These are phyloP conservation scores for Grapholita molesta DNA, from an alignment of 1,140 invertebrate species.

Conservation along the genomic window DNA sequence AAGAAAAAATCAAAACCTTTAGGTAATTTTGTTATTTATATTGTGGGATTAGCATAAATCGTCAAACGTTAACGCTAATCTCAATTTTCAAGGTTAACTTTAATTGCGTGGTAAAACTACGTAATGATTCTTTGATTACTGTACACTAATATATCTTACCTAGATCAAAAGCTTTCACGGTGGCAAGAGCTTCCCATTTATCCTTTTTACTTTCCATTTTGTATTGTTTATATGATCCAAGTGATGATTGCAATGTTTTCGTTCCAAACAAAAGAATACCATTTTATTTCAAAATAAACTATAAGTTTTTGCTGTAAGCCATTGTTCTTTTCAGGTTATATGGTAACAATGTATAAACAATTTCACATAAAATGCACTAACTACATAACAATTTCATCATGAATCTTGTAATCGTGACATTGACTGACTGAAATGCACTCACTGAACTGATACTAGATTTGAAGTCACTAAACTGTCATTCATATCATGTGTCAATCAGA, in stretches of 20 bases:
- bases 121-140: neutral
- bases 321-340: neutral
- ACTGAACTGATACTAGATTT: too few species aligned
- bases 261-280: conserved; percentile 39
- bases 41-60: neutral
- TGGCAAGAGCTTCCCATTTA: conserved; percentile 64
- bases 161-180: conserved; percentile 65
- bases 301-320: conserved; percentile 26
- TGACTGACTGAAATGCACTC: too few species aligned
- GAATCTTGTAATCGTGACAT: too few species aligned
- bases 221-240: conserved; percentile 28
- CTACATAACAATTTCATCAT: conserved; percentile 2
- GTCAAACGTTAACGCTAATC: neutral
- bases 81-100: neutral
- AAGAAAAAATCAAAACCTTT: neutral
- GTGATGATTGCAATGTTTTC: conserved; percentile 54
- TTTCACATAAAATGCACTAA: neutral
- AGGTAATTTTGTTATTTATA: neutral
- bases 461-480: too few species aligned
- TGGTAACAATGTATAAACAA: neutral
- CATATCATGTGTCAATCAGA: too few species aligned
- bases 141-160: conserved; percentile 34
- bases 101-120: neutral
- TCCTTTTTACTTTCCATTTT: conserved; percentile 49
- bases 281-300: conserved; percentile 41